A percentile compares a stretch with the other conserved stretches of the same genome.
Conservation (phyloP, 2,797 vertebrate species). For the Cyprinodon diabolis region DNA sequence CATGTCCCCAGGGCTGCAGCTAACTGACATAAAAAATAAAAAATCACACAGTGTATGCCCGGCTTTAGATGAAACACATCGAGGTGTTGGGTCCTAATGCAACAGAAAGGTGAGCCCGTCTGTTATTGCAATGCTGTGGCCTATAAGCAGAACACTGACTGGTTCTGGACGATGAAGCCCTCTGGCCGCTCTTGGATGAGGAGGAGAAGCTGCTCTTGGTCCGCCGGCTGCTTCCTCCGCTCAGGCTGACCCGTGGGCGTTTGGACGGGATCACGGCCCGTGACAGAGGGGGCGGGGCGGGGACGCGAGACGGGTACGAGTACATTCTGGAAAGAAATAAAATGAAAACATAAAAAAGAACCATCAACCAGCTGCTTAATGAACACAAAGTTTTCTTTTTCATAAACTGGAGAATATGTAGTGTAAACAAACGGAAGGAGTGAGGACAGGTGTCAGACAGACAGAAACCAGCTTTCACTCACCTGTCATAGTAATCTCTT, state of each 20-base stretch:
- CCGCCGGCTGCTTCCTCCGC: conserved; percentile 83
- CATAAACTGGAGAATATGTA: neutral
- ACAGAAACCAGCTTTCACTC: conserved; percentile 26
- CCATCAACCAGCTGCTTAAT: no score
- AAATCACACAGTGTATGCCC: neutral
- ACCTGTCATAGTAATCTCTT: conserved; percentile 94
- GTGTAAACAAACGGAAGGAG: no score
- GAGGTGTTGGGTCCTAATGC: no score
- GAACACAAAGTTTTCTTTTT: no score
- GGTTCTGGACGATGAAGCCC: conserved; percentile 86
- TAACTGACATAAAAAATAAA: no score
- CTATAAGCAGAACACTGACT: conserved; percentile 55
- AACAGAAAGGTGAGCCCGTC: no score
- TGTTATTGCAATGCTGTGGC: no score
- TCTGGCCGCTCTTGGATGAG: conserved; percentile 89
- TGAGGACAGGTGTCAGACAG: neutral
- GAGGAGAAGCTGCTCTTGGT: conserved; percentile 91
- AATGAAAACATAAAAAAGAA: neutral
- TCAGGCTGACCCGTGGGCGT: conserved; percentile 88
- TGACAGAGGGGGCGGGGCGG: conserved; percentile 88
- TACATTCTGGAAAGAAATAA: conserved; percentile 80
- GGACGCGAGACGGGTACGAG: conserved; percentile 88
- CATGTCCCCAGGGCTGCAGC: no score
- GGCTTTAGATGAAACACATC: neutral
- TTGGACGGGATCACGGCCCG: conserved; percentile 90